phyloP scores from a whole-genome alignment of 2,797 vertebrate species.

The Borostomias antarcticus region DNA sequence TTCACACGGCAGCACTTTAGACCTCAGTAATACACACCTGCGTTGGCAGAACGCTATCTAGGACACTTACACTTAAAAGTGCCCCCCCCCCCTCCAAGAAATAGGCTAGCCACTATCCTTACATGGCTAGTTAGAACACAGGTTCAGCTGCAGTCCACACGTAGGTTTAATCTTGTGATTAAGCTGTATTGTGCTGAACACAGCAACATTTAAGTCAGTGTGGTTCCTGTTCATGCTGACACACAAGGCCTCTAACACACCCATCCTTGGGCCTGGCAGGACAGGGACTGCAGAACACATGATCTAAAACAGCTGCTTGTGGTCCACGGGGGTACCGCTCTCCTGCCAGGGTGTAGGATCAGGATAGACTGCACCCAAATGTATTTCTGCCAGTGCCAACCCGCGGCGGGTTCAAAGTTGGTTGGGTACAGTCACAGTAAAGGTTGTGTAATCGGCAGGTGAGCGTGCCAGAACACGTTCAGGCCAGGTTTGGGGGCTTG shows the following conservation, averaged over 20 bases:
- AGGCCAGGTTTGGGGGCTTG: constrained; percentile 26
- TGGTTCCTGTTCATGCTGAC: not conserved
- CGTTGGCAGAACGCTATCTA: constrained; percentile 46
- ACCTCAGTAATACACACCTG: constrained; percentile 56
- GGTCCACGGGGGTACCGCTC: no score
- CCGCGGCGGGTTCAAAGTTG: no score
- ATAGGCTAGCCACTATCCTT: no score
- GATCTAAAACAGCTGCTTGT: no score
- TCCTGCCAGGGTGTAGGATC: no score
- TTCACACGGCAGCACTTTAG: constrained; percentile 49
- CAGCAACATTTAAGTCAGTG: not conserved
- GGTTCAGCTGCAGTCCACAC: not conserved
- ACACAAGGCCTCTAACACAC: not conserved
- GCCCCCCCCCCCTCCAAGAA: not conserved
- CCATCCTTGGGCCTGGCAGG: no score
- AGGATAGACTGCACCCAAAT: no score
- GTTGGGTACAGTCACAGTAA: constrained; percentile 54
- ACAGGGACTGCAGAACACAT: no score
- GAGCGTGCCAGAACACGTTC: constrained; percentile 35
- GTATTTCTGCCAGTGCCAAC: no score
- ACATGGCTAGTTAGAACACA: not conserved
- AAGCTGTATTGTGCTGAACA: not conserved
- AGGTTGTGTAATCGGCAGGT: constrained; percentile 45
- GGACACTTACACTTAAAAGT: constrained; percentile 30
- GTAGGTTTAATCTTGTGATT: not conserved